These are phyloP conservation scores for Lepidochrysops patricia DNA, from an alignment of 2,888 invertebrate species.

Conservation along the genomic window DNA sequence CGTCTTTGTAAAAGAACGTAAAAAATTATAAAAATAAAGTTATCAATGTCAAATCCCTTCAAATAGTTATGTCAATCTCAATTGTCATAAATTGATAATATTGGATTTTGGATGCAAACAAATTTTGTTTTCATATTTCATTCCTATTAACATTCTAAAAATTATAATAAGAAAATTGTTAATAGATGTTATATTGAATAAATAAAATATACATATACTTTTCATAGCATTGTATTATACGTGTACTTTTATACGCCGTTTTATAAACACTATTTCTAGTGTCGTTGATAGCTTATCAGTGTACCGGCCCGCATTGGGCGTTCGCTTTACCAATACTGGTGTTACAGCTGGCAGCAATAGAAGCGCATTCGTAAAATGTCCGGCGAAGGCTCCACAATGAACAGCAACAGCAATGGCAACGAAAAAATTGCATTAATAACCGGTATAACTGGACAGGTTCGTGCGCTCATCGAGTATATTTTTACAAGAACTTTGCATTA, in stretches of 20 bases:
- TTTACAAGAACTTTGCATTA: conserved; percentile 11
- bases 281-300: conserved; percentile 21
- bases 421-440: conserved; percentile 92
- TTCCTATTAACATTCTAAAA: neutral
- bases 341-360: conserved; percentile 13
- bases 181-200: neutral
- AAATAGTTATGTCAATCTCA: too few species aligned
- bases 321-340: conserved; percentile 24
- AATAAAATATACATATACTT: neutral
- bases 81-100: too few species aligned
- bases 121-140: neutral
- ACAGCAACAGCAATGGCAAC: conserved; percentile 36
- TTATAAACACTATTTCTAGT: neutral
- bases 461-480: conserved; percentile 21
- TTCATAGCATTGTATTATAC: neutral
- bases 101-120: too few species aligned
- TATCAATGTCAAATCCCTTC: neutral
- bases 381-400: conserved; percentile 41
- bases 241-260: neutral
- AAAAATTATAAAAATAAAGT: too few species aligned
- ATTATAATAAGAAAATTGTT: neutral
- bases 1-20: too few species aligned
- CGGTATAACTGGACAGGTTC: conserved; percentile 97
- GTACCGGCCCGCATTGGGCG: conserved; percentile 27
- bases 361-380: conserved; percentile 40